These are phyloP conservation scores for Chloroceryle aenea DNA, from an alignment of 2,113 vertebrate species.

Conservation along the genomic window DNA sequence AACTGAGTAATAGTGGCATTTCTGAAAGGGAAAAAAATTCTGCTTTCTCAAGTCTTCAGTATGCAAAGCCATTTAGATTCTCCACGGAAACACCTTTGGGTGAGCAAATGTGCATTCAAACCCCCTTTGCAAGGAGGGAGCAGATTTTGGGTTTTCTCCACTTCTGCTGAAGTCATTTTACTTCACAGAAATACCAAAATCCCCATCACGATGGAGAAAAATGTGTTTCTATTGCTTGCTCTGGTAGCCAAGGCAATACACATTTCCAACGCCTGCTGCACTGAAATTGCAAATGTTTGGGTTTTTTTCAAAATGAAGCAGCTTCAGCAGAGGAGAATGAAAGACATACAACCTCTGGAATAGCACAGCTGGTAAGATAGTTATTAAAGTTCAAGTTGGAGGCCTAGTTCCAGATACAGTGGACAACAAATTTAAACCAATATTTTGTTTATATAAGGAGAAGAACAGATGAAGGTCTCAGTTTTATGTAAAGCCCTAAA, in stretches of 20 bases:
- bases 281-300: neutral
- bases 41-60: neutral
- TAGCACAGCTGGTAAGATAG: neutral
- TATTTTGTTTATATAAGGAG: neutral
- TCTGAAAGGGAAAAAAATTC: neutral
- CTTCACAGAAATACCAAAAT: neutral
- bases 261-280: neutral
- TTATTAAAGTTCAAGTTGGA: neutral
- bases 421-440: neutral
- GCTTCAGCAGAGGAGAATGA: neutral
- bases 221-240: neutral
- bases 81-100: neutral
- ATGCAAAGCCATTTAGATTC: neutral
- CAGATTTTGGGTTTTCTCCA: neutral
- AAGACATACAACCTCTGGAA: neutral
- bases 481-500: neutral
- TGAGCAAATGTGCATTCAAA: neutral
- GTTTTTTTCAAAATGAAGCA: neutral
- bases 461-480: neutral
- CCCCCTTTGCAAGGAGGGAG: neutral
- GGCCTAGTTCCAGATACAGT: neutral
- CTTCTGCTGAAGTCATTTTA: conserved; percentile 26
- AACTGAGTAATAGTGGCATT: neutral
- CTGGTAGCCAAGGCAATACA: neutral
- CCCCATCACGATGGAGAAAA: neutral